Conservation (phyloP, 2,888 invertebrate species). For the Papilio protenor region DNA sequence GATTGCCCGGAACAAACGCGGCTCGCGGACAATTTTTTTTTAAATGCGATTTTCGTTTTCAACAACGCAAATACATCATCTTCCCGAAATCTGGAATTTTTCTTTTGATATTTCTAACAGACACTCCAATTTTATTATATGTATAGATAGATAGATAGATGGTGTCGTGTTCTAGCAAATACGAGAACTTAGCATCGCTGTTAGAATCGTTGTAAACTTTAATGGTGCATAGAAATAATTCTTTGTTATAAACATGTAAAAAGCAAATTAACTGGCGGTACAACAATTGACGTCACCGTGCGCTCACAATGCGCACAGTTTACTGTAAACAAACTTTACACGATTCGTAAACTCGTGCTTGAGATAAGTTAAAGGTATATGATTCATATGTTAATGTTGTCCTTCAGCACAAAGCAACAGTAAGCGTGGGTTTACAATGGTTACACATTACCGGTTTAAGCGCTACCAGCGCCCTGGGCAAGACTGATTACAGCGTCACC, state of each 20-base stretch:
- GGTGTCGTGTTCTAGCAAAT: too few relatives aligned
- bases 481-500: not conserved
- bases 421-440: not conserved
- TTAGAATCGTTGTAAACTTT: not conserved
- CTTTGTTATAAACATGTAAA: constrained; percentile 3
- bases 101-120: too few relatives aligned
- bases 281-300: constrained; percentile 1
- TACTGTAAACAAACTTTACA: constrained; percentile 24
- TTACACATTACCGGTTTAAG: too few relatives aligned
- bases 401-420: not conserved
- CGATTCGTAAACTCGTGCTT: not conserved
- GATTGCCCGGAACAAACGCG: too few relatives aligned
- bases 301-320: constrained; percentile 12
- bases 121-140: too few relatives aligned
- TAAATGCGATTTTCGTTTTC: too few relatives aligned
- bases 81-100: too few relatives aligned
- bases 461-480: too few relatives aligned
- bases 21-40: too few relatives aligned
- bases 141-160: too few relatives aligned
- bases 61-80: too few relatives aligned
- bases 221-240: not conserved
- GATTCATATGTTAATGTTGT: constrained; percentile 17
- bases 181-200: not conserved
- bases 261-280: not conserved
- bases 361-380: constrained; percentile 29